Evolutionary conservation across 2,888 invertebrate species (phyloP).

Genomic region (Calephelis perditalis): DNA sequence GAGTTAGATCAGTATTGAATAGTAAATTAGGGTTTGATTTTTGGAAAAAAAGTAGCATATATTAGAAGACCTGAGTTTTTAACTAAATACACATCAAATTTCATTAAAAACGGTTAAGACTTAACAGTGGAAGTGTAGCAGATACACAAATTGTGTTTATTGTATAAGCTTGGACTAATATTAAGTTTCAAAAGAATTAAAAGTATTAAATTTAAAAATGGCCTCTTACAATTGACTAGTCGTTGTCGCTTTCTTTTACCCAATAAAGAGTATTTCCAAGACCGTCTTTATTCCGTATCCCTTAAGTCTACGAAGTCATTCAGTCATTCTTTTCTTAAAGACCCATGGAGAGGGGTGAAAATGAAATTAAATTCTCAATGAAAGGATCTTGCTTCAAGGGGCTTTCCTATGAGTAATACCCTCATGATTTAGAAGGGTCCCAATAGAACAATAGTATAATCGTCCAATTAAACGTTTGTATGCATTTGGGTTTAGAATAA

Average conservation of each 20-base stretch:
- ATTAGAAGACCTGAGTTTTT: too few relatives aligned
- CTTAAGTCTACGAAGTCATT: slow-evolving; percentile 52
- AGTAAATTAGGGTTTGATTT: too few relatives aligned
- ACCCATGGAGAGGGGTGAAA: slow-evolving; percentile 64
- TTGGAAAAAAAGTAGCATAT: too few relatives aligned
- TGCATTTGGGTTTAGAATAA: slow-evolving; percentile 40
- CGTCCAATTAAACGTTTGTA: slow-evolving; percentile 73
- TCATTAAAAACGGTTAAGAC: too few relatives aligned
- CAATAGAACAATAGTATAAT: slow-evolving; percentile 71
- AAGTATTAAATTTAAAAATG: too few relatives aligned
- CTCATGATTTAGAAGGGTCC: slow-evolving; percentile 53
- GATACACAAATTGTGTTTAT: too few relatives aligned
- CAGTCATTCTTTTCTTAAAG: slow-evolving; percentile 71
- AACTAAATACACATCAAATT: too few relatives aligned
- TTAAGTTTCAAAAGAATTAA: too few relatives aligned
- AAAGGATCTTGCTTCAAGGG: slow-evolving; percentile 68
- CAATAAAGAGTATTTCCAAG: slow-evolving; percentile 39
- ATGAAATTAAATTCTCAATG: slow-evolving; percentile 76
- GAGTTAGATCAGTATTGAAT: too few relatives aligned
- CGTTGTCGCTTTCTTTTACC: slow-evolving; percentile 4
- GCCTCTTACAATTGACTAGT: not conserved
- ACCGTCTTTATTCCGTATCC: slow-evolving; percentile 42
- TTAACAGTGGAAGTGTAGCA: too few relatives aligned
- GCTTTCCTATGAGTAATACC: slow-evolving; percentile 66
- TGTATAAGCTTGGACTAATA: too few relatives aligned